phyloP scores from a whole-genome alignment of 2,113 vertebrate genomes.

The Cervus canadensis region DNA sequence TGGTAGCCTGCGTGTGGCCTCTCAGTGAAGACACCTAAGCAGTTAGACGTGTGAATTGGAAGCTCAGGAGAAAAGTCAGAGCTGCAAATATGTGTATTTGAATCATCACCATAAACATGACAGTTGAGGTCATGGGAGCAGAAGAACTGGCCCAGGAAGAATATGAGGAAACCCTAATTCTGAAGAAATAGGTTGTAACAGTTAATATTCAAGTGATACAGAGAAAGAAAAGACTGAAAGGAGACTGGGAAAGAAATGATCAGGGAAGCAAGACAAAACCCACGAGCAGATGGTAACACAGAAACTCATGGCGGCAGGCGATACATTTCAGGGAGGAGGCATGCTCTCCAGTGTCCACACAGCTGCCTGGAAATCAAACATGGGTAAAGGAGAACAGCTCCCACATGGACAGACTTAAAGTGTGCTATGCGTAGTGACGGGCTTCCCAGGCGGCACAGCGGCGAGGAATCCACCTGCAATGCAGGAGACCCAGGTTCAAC shows the following conservation, averaged over 20 bases:
- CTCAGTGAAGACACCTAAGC: background rate
- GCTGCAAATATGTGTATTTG: background rate
- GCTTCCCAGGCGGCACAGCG: background rate
- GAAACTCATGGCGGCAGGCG: rapidly evolving
- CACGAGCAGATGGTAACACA: background rate
- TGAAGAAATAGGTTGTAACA: background rate
- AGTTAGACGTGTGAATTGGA: background rate
- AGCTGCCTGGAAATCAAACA: background rate
- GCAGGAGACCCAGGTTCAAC: background rate
- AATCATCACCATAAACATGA: background rate
- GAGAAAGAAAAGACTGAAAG: background rate
- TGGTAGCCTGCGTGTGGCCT: background rate
- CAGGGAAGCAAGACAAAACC: background rate
- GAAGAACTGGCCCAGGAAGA: background rate
- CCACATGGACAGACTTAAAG: background rate
- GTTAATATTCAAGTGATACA: background rate
- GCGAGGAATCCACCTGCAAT: background rate
- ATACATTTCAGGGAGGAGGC: background rate
- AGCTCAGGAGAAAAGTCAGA: background rate
- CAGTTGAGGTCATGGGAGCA: background rate
- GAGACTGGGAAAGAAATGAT: background rate
- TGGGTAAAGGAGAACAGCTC: background rate
- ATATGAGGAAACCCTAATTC: background rate
- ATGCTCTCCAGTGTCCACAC: background rate
- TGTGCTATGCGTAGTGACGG: background rate